phyloP scores from a whole-genome alignment of 2,797 vertebrate genomes.

The Forpus xanthops region DNA sequence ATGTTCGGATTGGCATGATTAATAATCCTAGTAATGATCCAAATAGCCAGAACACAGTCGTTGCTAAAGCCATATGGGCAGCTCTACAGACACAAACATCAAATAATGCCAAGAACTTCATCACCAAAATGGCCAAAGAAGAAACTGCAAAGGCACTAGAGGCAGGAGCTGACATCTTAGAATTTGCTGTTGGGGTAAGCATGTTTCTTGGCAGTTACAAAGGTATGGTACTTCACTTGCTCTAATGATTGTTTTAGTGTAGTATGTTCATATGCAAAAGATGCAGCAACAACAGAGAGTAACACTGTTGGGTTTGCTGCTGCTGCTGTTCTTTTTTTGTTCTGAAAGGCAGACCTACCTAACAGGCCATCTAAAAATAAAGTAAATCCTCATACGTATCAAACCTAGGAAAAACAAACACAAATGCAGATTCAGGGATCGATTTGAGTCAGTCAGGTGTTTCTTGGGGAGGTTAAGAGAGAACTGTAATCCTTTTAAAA shows the following conservation, averaged over 20 bases:
- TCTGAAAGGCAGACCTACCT: neutral
- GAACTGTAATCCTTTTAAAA: neutral
- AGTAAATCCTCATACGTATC: neutral
- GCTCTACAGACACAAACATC: conserved; percentile 93
- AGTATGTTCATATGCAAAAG: neutral
- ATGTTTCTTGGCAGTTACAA: neutral
- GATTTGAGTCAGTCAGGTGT: neutral
- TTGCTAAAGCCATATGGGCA: conserved; percentile 91
- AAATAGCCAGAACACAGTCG: conserved; percentile 74
- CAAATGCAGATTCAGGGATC: neutral
- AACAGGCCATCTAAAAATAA: neutral
- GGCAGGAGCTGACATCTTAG: conserved; percentile 78
- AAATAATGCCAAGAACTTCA: conserved; percentile 97
- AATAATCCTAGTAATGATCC: conserved; percentile 85
- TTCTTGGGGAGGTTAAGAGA: neutral
- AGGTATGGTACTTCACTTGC: neutral
- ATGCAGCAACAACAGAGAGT: neutral
- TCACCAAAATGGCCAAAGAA: conserved; percentile 95
- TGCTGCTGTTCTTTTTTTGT: neutral
- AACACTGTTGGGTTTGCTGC: neutral
- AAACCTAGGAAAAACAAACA: neutral
- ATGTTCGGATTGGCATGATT: conserved; percentile 90
- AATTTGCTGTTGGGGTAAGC: conserved; percentile 94
- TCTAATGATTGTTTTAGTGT: neutral
- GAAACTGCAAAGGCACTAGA: conserved; percentile 85